A percentile compares a stretch with the other conserved stretches of the same genome.
Evolutionary conservation across 2,113 vertebrate genomes (phyloP).

Genomic region (Corythornis vintsioides): DNA sequence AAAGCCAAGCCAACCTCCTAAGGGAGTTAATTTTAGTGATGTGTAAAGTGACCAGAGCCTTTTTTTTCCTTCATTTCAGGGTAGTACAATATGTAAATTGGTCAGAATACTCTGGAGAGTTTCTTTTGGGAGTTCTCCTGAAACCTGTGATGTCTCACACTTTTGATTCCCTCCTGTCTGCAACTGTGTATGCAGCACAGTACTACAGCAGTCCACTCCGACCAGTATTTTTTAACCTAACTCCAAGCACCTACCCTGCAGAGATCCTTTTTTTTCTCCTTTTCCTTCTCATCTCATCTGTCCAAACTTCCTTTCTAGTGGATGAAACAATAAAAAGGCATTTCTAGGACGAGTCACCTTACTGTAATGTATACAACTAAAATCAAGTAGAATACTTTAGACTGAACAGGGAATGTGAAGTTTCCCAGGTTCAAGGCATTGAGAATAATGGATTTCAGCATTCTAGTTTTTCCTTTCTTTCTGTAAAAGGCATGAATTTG

Average conservation of each 20-base stretch:
- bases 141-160: neutral
- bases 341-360: slow-evolving; percentile 2
- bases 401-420: neutral
- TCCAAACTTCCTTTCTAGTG: neutral
- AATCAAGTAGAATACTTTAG: neutral
- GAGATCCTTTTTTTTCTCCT: neutral
- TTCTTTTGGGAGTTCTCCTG: neutral
- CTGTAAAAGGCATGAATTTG: neutral
- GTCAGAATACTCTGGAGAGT: neutral
- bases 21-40: neutral
- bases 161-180: neutral
- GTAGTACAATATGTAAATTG: slow-evolving; percentile 21
- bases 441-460: neutral
- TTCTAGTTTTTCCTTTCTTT: slow-evolving; percentile 2
- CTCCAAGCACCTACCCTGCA: neutral
- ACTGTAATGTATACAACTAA: neutral
- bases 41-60: neutral
- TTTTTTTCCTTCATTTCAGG: neutral
- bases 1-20: neutral
- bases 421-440: neutral
- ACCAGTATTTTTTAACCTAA: neutral
- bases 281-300: neutral
- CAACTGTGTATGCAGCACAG: neutral
- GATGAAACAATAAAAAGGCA: neutral
- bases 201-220: neutral